These are phyloP conservation scores for Erynnis tages DNA, from an alignment of 2,888 invertebrate species.

Conservation along the genomic window DNA sequence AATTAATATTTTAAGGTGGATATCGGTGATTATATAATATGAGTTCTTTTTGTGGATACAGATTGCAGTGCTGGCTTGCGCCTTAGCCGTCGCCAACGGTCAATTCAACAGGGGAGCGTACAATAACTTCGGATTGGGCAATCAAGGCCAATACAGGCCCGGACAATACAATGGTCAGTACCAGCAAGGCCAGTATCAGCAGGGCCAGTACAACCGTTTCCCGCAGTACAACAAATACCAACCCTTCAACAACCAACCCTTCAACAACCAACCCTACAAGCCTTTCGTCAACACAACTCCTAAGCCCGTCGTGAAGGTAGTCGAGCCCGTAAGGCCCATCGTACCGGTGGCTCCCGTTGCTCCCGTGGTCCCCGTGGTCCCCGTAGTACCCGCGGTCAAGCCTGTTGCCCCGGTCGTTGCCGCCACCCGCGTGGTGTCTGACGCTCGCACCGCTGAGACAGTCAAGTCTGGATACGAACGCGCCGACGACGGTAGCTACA, in stretches of 20 bases:
- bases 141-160: background rate
- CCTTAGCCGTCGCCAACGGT: slow-evolving; percentile 56
- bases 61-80: slow-evolving; percentile 48
- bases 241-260: slow-evolving; percentile 24
- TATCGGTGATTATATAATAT: slow-evolving; percentile 19
- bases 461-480: slow-evolving; percentile 62
- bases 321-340: slow-evolving; percentile 23
- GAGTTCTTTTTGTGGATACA: slow-evolving; percentile 29
- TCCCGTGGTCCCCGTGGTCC: slow-evolving; percentile 32
- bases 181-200: slow-evolving; percentile 31
- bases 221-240: slow-evolving; percentile 32
- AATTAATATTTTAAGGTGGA: slow-evolving; percentile 3
- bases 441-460: slow-evolving; percentile 48
- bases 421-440: no score
- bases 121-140: background rate
- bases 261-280: slow-evolving; percentile 29
- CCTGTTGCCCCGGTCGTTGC: slow-evolving; percentile 31
- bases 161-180: no score
- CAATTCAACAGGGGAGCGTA: slow-evolving; percentile 39
- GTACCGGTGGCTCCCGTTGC: slow-evolving; percentile 29
- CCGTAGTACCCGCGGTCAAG: slow-evolving; percentile 31
- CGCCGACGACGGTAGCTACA: slow-evolving; percentile 71
- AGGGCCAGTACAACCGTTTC: slow-evolving; percentile 31
- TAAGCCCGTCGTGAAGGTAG: slow-evolving; percentile 27
- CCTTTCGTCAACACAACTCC: slow-evolving; percentile 32